Percentiles rank a stretch among this genome's conserved stretches.
Evolutionary conservation across 2,113 vertebrate genomes (phyloP).

Genomic region (Phycodurus eques): DNA sequence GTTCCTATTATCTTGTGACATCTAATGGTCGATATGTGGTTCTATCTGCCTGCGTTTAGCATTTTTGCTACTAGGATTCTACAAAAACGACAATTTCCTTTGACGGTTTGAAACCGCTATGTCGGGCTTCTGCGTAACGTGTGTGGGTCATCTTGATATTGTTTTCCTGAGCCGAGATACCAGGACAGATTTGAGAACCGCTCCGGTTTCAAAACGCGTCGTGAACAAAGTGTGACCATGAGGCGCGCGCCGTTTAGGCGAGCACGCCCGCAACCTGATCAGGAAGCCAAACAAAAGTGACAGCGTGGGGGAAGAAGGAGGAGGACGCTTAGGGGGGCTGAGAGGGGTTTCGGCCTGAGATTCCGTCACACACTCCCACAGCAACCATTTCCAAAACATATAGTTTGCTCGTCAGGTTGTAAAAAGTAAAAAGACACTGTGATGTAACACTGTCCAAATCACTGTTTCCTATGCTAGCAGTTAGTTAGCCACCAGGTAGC

Average conservation of each 20-base stretch:
- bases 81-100: no score
- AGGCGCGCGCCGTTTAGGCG: slow-evolving; percentile 44
- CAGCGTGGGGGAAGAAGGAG: slow-evolving; percentile 4
- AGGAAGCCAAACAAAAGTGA: slow-evolving; percentile 38
- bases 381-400: not conserved
- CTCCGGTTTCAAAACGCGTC: slow-evolving; percentile 49
- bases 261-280: slow-evolving; percentile 59
- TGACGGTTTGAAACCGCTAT: no score
- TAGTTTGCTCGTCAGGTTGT: not conserved
- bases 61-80: no score
- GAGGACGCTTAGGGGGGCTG: not conserved
- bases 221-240: slow-evolving; percentile 40
- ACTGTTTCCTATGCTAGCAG: slow-evolving; percentile 10
- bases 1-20: no score
- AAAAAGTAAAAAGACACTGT: not conserved
- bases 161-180: slow-evolving; percentile 18
- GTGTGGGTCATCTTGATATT: not conserved
- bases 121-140: not conserved
- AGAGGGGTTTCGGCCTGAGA: not conserved
- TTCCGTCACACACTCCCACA: not conserved
- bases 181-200: slow-evolving; percentile 31
- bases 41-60: no score
- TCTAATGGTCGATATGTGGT: no score
- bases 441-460: not conserved
- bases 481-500: not conserved